These are phyloP conservation scores for Oedothorax gibbosus DNA, from an alignment of 1,140 invertebrate species.

Conservation along the genomic window DNA sequence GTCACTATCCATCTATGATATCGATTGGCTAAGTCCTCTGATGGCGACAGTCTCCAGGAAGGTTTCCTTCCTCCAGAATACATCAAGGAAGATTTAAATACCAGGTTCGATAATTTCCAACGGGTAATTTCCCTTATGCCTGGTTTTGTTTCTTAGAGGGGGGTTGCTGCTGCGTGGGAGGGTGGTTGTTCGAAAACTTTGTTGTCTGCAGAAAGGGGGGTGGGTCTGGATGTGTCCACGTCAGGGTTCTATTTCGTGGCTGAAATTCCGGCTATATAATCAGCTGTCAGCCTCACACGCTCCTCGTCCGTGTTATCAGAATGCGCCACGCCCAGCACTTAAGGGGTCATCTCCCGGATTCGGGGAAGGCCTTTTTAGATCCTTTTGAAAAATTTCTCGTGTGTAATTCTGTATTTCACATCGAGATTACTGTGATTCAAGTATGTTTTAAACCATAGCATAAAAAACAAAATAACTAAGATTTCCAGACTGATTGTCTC, in stretches of 20 bases:
- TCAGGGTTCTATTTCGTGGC: conserved; percentile 48
- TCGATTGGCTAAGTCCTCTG: conserved; percentile 4
- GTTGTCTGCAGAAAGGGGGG: conserved; percentile 27
- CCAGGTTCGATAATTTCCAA: conserved; percentile 29
- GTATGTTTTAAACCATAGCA: too few relatives aligned
- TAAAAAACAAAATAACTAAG: too few relatives aligned
- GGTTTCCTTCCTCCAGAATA: background rate
- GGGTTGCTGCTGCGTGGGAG: background rate
- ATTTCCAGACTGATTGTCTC: too few relatives aligned
- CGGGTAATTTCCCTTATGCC: conserved; percentile 16
- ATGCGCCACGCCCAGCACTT: conserved; percentile 42
- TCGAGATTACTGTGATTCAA: too few relatives aligned
- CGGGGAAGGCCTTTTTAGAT: background rate
- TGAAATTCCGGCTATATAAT: conserved; percentile 56
- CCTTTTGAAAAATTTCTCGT: background rate
- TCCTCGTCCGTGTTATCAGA: conserved; percentile 49
- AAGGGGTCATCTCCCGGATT: conserved; percentile 5
- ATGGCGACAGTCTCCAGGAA: conserved; percentile 30
- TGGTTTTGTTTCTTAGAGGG: conserved; percentile 10
- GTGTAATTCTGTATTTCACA: too few relatives aligned
- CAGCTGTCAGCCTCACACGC: conserved; percentile 54
- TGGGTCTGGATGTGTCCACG: conserved; percentile 31
- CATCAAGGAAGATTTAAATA: conserved; percentile 7
- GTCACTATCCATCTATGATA: conserved; percentile 17
- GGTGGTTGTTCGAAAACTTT: conserved; percentile 13